Evolutionary conservation across 2,113 vertebrate genomes (phyloP).

Genomic region (Nestor notabilis): DNA sequence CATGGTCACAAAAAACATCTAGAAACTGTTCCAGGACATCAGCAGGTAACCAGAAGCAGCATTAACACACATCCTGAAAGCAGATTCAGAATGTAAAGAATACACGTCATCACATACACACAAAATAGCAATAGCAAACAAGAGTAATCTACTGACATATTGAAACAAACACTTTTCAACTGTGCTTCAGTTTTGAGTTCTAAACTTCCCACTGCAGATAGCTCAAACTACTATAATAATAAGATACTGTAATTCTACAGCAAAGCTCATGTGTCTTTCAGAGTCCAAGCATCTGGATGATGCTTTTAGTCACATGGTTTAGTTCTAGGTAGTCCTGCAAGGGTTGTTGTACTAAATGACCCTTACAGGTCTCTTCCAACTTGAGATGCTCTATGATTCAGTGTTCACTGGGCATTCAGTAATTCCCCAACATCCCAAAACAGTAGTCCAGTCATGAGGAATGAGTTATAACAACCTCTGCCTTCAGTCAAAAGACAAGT

Average conservation of each 20-base stretch:
- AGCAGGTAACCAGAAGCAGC: neutral
- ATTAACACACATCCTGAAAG: neutral
- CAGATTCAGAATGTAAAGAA: neutral
- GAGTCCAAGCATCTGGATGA: neutral
- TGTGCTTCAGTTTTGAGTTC: neutral
- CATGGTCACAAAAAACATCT: neutral
- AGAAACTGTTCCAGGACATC: neutral
- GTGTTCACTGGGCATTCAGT: neutral
- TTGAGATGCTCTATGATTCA: neutral
- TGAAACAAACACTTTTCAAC: neutral
- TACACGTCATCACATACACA: accelerated
- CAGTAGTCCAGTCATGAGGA: neutral
- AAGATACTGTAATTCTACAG: neutral
- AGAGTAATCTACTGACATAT: neutral
- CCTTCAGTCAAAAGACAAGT: neutral
- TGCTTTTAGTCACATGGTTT: neutral
- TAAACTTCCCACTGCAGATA: neutral
- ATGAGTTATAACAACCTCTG: neutral
- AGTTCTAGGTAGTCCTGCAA: neutral
- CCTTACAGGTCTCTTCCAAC: neutral
- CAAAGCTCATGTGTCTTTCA: neutral
- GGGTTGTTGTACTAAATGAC: neutral
- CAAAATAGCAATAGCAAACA: neutral
- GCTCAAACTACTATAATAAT: neutral
- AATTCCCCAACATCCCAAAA: neutral